A percentile compares a stretch with the other conserved stretches of the same genome.
These are phyloP conservation scores for Scytalopus superciliaris DNA, from an alignment of 2,113 vertebrate genomes.

Conservation along the genomic window DNA sequence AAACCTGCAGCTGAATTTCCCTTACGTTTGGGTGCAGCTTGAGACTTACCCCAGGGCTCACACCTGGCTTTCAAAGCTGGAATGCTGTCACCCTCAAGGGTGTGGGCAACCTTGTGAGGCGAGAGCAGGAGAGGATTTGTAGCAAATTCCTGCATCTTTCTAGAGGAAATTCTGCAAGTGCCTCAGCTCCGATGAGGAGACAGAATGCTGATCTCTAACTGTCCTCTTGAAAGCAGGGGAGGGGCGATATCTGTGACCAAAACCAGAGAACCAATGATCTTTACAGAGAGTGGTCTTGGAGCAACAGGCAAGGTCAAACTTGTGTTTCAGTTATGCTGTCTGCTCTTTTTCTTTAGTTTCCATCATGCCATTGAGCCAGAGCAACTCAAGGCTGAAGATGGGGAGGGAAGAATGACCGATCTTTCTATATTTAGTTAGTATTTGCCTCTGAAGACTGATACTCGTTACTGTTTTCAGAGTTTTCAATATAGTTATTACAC, in stretches of 20 bases:
- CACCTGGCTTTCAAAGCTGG: background rate
- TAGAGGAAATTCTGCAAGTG: background rate
- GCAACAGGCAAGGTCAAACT: background rate
- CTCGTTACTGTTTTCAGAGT: background rate
- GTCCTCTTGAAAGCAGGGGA: background rate
- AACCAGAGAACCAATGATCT: background rate
- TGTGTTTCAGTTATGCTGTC: background rate
- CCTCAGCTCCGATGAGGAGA: background rate
- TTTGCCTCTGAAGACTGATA: background rate
- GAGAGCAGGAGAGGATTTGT: background rate
- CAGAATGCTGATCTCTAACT: background rate
- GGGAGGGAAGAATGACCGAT: background rate
- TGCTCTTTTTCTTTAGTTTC: background rate
- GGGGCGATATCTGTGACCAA: background rate
- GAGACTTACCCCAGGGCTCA: background rate
- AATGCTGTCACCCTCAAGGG: background rate
- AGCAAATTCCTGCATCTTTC: fast-evolving
- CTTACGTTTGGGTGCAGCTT: background rate
- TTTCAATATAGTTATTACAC: background rate
- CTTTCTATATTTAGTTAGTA: background rate
- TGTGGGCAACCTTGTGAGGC: fast-evolving
- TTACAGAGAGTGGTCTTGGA: background rate
- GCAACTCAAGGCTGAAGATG: background rate
- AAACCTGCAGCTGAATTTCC: background rate
- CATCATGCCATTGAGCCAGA: background rate